These are phyloP conservation scores for Crematogaster levior DNA, from an alignment of 2,888 invertebrate genomes.

Conservation along the genomic window DNA sequence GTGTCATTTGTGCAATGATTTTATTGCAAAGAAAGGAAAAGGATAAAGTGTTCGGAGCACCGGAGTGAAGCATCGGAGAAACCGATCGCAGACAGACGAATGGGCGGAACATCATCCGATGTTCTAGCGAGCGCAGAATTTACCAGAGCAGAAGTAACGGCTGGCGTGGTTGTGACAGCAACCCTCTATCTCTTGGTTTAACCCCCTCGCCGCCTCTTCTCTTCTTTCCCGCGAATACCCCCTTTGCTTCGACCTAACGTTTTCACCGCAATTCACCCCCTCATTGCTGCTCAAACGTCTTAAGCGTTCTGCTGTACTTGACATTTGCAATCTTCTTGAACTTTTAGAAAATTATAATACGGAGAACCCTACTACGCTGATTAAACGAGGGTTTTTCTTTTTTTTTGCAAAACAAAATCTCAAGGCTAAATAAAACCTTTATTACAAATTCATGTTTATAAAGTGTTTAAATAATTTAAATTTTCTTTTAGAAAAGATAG, in stretches of 20 bases:
- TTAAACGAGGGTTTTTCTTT: neutral
- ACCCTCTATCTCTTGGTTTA: conserved; percentile 74
- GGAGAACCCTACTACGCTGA: conserved; percentile 48
- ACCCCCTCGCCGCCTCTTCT: conserved; percentile 80
- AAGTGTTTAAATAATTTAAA: neutral
- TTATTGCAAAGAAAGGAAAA: conserved; percentile 35
- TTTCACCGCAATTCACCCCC: conserved; percentile 80
- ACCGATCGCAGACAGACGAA: conserved; percentile 76
- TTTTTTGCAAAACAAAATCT: neutral
- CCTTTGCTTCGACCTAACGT: conserved; percentile 82
- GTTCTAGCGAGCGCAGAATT: conserved; percentile 76
- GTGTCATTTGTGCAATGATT: conserved; percentile 38
- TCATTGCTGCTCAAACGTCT: conserved; percentile 64
- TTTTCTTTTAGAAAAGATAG: neutral
- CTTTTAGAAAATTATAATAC: conserved; percentile 83
- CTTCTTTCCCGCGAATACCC: conserved; percentile 85
- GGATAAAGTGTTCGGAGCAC: conserved; percentile 78
- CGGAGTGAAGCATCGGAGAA: conserved; percentile 79
- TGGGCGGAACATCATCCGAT: conserved; percentile 78
- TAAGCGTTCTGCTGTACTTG: conserved; percentile 79
- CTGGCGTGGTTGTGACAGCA: conserved; percentile 80
- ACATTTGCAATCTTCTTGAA: conserved; percentile 83
- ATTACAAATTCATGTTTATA: neutral
- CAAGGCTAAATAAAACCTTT: conserved; percentile 1
- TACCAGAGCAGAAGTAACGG: conserved; percentile 78